Evolutionary conservation across 2,113 vertebrate species (phyloP), one percentile per base, ranked within the genome.

Genomic region (Pyxicephalus adspersus): DNA sequence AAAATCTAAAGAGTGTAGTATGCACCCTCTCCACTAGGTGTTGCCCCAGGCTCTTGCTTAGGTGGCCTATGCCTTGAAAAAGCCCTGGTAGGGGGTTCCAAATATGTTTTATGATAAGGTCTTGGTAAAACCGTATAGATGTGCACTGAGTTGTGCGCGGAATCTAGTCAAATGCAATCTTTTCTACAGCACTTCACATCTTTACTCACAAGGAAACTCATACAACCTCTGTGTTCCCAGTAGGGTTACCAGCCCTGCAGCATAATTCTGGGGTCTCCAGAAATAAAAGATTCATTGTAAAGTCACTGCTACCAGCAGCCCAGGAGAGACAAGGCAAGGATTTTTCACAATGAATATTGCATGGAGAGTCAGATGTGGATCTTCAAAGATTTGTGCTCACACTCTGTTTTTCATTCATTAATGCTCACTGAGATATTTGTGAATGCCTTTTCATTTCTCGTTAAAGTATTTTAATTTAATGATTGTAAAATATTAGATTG

Each of bases 201-300:
- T 74, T 22, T 64, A 28, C 57, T 60, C 61, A 73, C 78, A 64
- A 71, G 68, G 58, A 54, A 80, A 71, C 61, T 28, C 61, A 64
- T 28, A 81, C 51, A 81, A 65, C 58, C 70, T 57, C 29, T 3
- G 72, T 11, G 26, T 64, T 65, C 79, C 70, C 79, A 15, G n/a
- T 34, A 65, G 79, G 22, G 60, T 22, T 38, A 22, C 60, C 0
- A 72, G 51, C 50, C 79, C 79, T 45, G 3, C 26, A 22, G 70
- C 79, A 57, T 38, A 65, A 81, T 81, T 81, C 79, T 45, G 79
- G 79, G 70, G 79, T 81, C 79, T 81, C 68, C 79, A 54, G 5
- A 18, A 81, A 81, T 81, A 54, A 74, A 81, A 74, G 78, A 81
- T 73, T 81, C 38, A 74, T 81, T 70, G 73, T 57, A 13, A 72